Evolutionary conservation across 2,888 invertebrate genomes (phyloP).

Genomic region (Crocallis elinguaria): DNA sequence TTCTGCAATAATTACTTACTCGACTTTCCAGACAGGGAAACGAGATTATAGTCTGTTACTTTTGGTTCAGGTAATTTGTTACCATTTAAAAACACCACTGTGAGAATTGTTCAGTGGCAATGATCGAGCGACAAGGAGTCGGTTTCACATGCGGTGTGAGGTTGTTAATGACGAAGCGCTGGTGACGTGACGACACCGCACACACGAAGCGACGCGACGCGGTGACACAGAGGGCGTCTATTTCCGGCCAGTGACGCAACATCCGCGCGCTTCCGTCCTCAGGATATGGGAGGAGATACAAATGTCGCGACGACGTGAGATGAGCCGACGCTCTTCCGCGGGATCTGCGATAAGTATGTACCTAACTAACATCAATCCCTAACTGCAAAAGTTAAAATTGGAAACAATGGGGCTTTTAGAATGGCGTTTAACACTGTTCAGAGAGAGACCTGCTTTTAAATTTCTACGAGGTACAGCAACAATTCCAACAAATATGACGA

Average conservation of each 20-base stretch:
- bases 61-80: slow-evolving; percentile 58
- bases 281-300: slow-evolving; percentile 75
- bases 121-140: slow-evolving; percentile 10
- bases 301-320: slow-evolving; percentile 60
- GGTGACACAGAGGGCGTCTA: slow-evolving; percentile 81
- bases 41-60: slow-evolving; percentile 54
- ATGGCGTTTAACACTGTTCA: too few species aligned
- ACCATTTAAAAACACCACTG: slow-evolving; percentile 23
- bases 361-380: neutral
- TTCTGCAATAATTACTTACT: slow-evolving; percentile 65
- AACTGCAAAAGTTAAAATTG: neutral
- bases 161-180: slow-evolving; percentile 36
- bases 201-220: slow-evolving; percentile 28
- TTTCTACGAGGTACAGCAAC: slow-evolving; percentile 4
- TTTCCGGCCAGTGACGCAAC: slow-evolving; percentile 81
- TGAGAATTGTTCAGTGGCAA: slow-evolving; percentile 5
- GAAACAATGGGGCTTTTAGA: neutral
- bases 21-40: slow-evolving; percentile 30
- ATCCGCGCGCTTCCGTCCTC: slow-evolving; percentile 77
- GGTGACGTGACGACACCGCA: slow-evolving; percentile 49
- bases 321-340: slow-evolving; percentile 66
- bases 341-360: slow-evolving; percentile 63
- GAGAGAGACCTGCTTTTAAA: too few species aligned
- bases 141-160: slow-evolving; percentile 18
- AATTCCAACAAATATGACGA: slow-evolving; percentile 41